A percentile compares a stretch with the other conserved stretches of the same genome.
These are phyloP conservation scores for Hippoglossus stenolepis DNA, from an alignment of 2,113 vertebrate species.

Conservation along the genomic window DNA sequence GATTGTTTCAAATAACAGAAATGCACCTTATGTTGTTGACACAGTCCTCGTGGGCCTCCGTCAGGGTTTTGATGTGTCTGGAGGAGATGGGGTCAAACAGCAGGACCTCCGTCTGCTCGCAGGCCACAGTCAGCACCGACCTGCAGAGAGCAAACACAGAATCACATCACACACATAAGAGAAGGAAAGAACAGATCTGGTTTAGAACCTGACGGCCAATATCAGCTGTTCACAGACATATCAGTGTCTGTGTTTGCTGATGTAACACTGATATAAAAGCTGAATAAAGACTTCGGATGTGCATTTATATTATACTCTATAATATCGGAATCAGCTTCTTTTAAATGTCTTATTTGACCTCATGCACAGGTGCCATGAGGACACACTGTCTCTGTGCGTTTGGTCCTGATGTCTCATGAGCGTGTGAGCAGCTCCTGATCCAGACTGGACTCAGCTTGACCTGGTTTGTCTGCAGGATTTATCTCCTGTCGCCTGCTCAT, in stretches of 20 bases:
- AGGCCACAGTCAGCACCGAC: constrained; percentile 96
- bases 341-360: too few species aligned
- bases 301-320: too few species aligned
- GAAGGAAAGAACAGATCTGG: too few species aligned
- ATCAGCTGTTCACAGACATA: too few species aligned
- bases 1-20: background rate
- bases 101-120: constrained; percentile 97
- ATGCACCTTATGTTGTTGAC: constrained; percentile 97
- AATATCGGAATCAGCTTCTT: too few species aligned
- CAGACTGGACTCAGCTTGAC: constrained; percentile 60
- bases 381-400: too few species aligned
- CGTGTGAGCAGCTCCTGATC: constrained; percentile 24
- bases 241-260: too few species aligned
- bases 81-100: constrained; percentile 98
- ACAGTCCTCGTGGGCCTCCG: constrained; percentile 97
- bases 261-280: too few species aligned
- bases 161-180: background rate
- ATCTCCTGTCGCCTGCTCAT: background rate
- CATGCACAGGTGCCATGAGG: too few species aligned
- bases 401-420: background rate
- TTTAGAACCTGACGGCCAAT: too few species aligned
- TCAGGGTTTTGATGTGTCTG: constrained; percentile 96
- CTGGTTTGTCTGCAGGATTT: constrained; percentile 64
- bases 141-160: constrained; percentile 68
- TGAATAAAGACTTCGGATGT: too few species aligned